phyloP scores from a whole-genome alignment of 2,797 vertebrate species.

The Megalops cyprinoides region DNA sequence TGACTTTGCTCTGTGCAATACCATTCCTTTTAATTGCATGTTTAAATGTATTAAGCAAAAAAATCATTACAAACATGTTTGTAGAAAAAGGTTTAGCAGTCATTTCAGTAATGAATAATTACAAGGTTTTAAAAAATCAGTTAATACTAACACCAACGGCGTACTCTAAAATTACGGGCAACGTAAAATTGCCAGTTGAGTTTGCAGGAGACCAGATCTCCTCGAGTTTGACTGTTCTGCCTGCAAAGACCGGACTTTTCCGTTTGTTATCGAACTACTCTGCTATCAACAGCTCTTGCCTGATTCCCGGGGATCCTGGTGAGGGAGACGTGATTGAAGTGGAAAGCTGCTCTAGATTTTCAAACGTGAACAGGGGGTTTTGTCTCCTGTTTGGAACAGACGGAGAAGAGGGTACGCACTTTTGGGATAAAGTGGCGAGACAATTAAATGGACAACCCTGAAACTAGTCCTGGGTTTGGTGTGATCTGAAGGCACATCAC shows the following conservation, averaged over 20 bases:
- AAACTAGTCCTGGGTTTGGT: constrained; percentile 21
- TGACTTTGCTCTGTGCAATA: no score
- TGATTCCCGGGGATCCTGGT: constrained; percentile 42
- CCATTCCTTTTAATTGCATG: no score
- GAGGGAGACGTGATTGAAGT: constrained; percentile 46
- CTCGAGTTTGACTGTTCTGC: neutral
- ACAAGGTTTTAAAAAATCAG: no score
- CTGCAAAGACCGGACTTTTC: constrained; percentile 12
- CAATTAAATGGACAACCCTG: no score
- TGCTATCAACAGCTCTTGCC: constrained; percentile 51
- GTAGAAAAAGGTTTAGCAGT: no score
- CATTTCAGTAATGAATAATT: no score
- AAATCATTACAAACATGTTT: no score
- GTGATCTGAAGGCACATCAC: constrained; percentile 17
- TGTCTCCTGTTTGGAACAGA: constrained; percentile 27
- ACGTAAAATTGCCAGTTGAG: neutral
- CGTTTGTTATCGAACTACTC: constrained; percentile 45
- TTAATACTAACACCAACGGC: no score
- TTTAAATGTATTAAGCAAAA: no score
- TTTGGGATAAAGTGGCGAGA: constrained; percentile 15
- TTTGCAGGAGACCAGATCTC: neutral
- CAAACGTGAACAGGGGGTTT: constrained; percentile 37
- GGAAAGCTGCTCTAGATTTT: constrained; percentile 50
- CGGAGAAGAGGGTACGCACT: constrained; percentile 23
- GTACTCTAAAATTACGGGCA: neutral